phyloP scores from a whole-genome alignment of 2,113 vertebrate genomes.

The Colinus virginianus region DNA sequence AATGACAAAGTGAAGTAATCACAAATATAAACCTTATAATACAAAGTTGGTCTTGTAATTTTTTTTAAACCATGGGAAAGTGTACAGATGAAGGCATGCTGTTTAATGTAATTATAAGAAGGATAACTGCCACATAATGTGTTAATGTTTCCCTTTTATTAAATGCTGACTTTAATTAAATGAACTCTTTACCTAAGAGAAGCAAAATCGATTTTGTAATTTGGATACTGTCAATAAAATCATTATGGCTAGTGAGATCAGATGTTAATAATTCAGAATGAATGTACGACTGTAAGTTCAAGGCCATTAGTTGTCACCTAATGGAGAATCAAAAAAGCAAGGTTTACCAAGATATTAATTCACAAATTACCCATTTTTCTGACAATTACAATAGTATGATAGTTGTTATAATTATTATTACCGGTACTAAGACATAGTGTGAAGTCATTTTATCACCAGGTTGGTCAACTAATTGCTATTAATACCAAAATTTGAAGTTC shows the following conservation, averaged over 20 bases:
- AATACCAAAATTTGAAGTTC: not conserved
- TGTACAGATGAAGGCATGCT: not conserved
- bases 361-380: not conserved
- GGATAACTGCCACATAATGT: not conserved
- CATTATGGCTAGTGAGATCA: conserved; percentile 41
- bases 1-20: not conserved
- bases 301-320: conserved; percentile 31
- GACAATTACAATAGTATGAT: not conserved
- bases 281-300: conserved; percentile 26
- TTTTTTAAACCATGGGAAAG: not conserved
- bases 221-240: conserved; percentile 59
- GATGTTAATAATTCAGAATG: conserved; percentile 50
- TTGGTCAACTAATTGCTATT: not conserved
- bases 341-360: not conserved
- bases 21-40: not conserved
- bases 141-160: conserved; percentile 32
- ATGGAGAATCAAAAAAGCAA: not conserved
- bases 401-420: not conserved
- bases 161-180: conserved; percentile 61
- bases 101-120: conserved; percentile 6
- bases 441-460: not conserved
- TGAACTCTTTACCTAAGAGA: conserved; percentile 34
- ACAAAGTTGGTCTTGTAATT: not conserved
- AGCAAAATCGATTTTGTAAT: conserved; percentile 59
- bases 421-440: not conserved